A percentile compares a stretch with the other conserved stretches of the same genome.
phyloP scores from a whole-genome alignment of 2,797 vertebrate species.

The Hippocampus kuda region DNA sequence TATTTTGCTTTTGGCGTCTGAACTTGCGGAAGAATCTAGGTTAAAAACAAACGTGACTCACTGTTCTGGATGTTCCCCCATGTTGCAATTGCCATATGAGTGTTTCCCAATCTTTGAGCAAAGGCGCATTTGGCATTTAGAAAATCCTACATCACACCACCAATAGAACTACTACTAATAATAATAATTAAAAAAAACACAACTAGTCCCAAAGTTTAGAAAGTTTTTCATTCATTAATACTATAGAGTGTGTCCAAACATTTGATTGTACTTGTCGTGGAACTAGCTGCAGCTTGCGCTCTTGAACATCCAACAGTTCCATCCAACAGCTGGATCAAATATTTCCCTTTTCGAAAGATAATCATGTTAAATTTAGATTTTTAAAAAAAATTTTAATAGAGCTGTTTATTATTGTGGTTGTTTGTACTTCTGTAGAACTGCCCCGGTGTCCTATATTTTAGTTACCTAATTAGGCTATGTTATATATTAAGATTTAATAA shows the following conservation, averaged over 20 bases:
- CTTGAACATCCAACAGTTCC: background rate
- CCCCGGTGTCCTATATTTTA: background rate
- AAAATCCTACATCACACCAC: background rate
- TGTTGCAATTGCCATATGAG: constrained; percentile 27
- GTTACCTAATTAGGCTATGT: background rate
- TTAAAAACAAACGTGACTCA: constrained; percentile 21
- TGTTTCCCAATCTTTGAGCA: background rate
- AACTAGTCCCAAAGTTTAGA: background rate
- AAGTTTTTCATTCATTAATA: background rate
- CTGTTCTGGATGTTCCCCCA: constrained; percentile 16
- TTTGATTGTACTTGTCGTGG: background rate
- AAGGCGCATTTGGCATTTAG: background rate
- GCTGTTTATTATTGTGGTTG: background rate
- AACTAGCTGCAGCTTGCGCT: background rate
- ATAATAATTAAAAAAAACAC: background rate
- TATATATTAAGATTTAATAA: no score
- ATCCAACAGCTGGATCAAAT: background rate
- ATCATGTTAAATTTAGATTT: no score
- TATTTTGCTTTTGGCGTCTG: background rate
- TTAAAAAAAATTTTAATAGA: no score
- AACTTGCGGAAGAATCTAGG: constrained; percentile 2
- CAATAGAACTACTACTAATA: background rate
- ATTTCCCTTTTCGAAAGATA: background rate
- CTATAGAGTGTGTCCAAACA: background rate
- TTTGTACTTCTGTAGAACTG: background rate